Base-by-base conservation (phyloP, 2,113 vertebrate genomes). In the Grantiella picta region DNA sequence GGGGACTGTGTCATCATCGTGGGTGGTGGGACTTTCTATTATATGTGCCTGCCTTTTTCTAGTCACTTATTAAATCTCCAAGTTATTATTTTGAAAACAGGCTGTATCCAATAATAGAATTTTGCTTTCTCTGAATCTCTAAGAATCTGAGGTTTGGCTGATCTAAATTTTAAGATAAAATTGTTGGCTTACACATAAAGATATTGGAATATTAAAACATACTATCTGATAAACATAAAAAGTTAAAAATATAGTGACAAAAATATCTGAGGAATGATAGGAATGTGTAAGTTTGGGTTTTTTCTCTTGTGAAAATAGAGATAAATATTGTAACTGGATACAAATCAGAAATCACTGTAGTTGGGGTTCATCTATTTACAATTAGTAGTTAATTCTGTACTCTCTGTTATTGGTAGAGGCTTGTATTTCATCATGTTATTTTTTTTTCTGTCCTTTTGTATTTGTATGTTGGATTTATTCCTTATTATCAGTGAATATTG, bases 11-110 rank as follows among this genome's bases (percentile, higher is more conserved):
- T 54, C 28, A 35, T 56, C 25, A 23, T 61, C 21, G 35, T 4
- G 3, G 3, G 7, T 1, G 0, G 11, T 40, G 12, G 3, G 10
- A 8, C 10, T 61, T 82, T 54, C 20, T 56, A 24, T 25, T 56
- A 0, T 56, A 56, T 40, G 8, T 13, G 3, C 15, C 40, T 77
- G 11, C 10, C 14, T 65, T 56, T 72, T 78, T 49, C 20, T 36
- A 71, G 18, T 56, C 12, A 38, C 0, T n/a, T 90, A 8, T 54
- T 60, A 24, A 86, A 38, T 38, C 7, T 71, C 45, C 4, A 22
- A 61, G 8, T 61, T 57, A 87, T 40, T 82, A 10, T 25, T 75
- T 73, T 69, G n/a, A 64, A 68, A 87, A 36, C 9, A 63, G 22
- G 10, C 15, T 35, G 15, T 53, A 11, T 56, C 13, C 72, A 56